Evolutionary conservation across 2,797 vertebrate species (phyloP), one percentile per base, ranked within the genome.

Genomic region (Lophius americanus): DNA sequence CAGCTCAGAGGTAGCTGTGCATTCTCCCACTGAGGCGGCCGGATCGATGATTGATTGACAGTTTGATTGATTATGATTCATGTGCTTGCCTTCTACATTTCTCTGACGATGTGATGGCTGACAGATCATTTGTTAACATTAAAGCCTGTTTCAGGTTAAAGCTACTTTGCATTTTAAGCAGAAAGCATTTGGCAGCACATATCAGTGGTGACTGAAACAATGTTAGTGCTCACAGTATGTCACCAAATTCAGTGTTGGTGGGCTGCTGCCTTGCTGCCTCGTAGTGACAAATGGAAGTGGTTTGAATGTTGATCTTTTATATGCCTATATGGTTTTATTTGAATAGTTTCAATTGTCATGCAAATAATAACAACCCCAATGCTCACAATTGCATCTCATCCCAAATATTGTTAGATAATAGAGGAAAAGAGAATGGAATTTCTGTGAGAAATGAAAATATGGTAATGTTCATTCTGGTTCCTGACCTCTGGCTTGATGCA

Each of bases 101-200:
- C 72, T 80, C 61, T 64, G 57, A 42, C 9, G n/a, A 4, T 9
- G 43, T n/a, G 9, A 58, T 42, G 8, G 70, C 51, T 81, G 86
- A 67, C 75, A 88, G 79, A 70, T 88, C 85, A 81, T 90, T 85
- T 91, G 82, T 90, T 87, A 83, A 67, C 76, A 81, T 89, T 83
- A 76, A 58, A 61, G 57, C 10, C 68, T 0, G 23, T 13, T 41
- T 79, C 63, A 59, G 64, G 63, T 51, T 42, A 70, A 78, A 80
- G 54, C 51, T 48, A 46, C 69, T 71, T 61, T 73, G 75, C 67
- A 68, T 85, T 80, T 82, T 64, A 64, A 75, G 58, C 36, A 23
- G 64, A 62, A 36, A 51, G 67, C 59, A 32, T 32, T 60, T 72
- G 67, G 73, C 61, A 68, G 67, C 44, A 62, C 12, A 14, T 60